Percentiles rank a stretch among this genome's conserved stretches.
Conservation (phyloP, 2,797 vertebrate species). For the Sebastiscus tertius region DNA sequence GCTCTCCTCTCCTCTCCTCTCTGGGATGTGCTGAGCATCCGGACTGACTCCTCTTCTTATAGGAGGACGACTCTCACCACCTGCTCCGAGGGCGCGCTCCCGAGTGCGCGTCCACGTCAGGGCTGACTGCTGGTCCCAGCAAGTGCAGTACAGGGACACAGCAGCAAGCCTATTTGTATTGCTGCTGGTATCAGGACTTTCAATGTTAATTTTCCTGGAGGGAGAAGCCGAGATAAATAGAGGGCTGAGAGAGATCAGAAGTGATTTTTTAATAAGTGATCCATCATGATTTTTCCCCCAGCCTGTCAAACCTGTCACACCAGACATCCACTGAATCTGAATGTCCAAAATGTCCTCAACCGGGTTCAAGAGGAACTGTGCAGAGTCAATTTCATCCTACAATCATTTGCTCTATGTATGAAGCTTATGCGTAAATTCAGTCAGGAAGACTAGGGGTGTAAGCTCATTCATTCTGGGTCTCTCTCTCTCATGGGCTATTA, state of each 20-base stretch:
- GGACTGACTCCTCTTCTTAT: constrained; percentile 60
- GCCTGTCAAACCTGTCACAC: background rate
- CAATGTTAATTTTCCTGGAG: background rate
- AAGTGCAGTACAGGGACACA: background rate
- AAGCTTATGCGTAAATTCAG: too few relatives aligned
- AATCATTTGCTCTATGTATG: too few relatives aligned
- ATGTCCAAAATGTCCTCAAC: background rate
- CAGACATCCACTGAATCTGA: background rate
- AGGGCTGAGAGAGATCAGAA: background rate
- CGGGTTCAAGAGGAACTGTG: background rate
- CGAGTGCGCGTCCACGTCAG: constrained; percentile 63
- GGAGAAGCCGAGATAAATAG: background rate
- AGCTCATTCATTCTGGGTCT: too few relatives aligned
- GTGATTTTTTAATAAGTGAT: background rate
- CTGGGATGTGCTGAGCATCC: constrained; percentile 59
- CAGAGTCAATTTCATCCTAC: background rate
- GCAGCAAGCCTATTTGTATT: background rate
- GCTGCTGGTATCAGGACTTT: background rate
- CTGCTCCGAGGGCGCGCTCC: constrained; percentile 63
- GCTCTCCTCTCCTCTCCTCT: background rate
- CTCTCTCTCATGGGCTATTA: too few relatives aligned
- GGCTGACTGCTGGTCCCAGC: background rate
- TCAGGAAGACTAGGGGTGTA: too few relatives aligned
- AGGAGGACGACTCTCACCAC: constrained; percentile 44
- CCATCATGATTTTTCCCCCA: background rate